phyloP scores from a whole-genome alignment of 2,888 invertebrate species.

The Hymenopus coronatus region DNA sequence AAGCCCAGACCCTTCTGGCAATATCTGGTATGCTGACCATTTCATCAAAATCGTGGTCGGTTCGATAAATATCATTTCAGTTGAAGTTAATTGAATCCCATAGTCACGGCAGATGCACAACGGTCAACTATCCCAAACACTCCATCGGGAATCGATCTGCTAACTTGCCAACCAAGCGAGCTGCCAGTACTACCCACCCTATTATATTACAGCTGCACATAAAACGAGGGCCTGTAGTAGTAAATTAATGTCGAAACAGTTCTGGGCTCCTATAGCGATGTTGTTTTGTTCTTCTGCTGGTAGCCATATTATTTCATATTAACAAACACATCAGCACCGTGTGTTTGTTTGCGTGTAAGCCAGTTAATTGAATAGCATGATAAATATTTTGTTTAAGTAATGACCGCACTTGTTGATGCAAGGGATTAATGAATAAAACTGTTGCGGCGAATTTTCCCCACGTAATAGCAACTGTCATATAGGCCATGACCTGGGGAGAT shows the following conservation, averaged over 20 bases:
- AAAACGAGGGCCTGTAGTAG: neutral
- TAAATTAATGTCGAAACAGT: neutral
- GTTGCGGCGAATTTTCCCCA: neutral
- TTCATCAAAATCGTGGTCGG: neutral
- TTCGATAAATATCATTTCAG: neutral
- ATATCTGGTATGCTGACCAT: neutral
- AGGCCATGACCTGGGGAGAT: neutral
- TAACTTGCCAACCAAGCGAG: no score
- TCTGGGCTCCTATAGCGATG: neutral
- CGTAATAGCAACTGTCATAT: neutral
- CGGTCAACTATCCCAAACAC: neutral
- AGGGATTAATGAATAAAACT: neutral
- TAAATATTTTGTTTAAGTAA: neutral
- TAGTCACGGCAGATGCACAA: neutral
- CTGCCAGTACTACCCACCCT: neutral
- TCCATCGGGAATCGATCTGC: neutral
- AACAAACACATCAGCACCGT: neutral
- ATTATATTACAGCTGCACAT: neutral
- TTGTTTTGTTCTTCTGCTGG: neutral
- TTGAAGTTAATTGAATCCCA: neutral
- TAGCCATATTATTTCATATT: neutral
- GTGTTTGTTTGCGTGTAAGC: neutral
- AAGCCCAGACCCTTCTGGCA: neutral
- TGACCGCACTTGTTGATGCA: neutral
- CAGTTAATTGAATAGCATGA: neutral